Conservation (phyloP, 2,888 invertebrate genomes). For the Agrilus biguttatus region DNA sequence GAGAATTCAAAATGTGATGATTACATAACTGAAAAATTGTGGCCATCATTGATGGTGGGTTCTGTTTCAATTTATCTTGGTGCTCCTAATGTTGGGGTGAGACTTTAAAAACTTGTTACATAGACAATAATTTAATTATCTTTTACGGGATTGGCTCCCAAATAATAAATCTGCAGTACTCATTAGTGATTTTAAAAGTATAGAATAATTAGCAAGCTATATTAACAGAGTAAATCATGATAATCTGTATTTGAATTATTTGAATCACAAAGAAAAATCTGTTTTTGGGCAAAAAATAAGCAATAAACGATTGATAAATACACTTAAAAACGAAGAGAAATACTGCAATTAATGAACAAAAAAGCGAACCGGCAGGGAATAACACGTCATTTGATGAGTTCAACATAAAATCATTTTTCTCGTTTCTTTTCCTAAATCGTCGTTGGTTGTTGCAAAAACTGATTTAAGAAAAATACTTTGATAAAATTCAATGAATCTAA, state of each 20-base stretch:
- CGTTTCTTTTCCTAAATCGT: too few species aligned
- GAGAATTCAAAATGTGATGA: conserved; percentile 75
- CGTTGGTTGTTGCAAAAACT: too few species aligned
- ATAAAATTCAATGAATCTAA: too few species aligned
- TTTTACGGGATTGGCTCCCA: conserved; percentile 58
- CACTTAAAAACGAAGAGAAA: too few species aligned
- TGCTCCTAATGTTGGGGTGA: conserved; percentile 49
- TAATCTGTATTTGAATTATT: conserved; percentile 46
- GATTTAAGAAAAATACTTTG: too few species aligned
- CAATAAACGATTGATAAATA: conserved; percentile 35
- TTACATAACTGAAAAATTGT: conserved; percentile 77
- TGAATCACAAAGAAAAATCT: too few species aligned
- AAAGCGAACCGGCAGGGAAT: too few species aligned
- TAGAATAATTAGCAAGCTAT: conserved; percentile 44
- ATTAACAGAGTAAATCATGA: conserved; percentile 44
- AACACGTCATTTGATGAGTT: too few species aligned
- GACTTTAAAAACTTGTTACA: not conserved
- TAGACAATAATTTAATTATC: too few species aligned
- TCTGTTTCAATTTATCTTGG: conserved; percentile 71
- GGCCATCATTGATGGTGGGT: conserved; percentile 66
- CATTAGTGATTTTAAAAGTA: conserved; percentile 47
- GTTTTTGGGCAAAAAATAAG: conserved; percentile 22
- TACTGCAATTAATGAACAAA: too few species aligned
- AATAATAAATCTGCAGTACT: conserved; percentile 57
- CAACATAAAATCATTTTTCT: too few species aligned